Percentiles rank a stretch among this genome's conserved stretches.
Conservation (phyloP, 2,113 vertebrate species). For the Rhombomys opimus region DNA sequence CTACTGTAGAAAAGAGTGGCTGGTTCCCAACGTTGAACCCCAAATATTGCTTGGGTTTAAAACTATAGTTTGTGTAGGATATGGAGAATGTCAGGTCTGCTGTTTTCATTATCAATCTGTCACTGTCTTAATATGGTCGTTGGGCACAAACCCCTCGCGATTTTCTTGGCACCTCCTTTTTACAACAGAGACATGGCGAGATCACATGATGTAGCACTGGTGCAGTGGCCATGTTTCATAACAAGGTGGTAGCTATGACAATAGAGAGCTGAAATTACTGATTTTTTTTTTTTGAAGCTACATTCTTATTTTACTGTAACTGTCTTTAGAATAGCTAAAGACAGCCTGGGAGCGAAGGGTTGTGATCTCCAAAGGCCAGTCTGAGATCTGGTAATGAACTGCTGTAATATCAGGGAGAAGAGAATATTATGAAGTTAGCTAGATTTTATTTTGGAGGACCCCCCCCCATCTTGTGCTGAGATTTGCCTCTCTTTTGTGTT, state of each 20-base stretch:
- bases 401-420: neutral
- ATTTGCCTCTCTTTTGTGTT: neutral
- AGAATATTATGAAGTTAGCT: constrained; percentile 1
- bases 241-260: neutral
- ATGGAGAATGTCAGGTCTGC: neutral
- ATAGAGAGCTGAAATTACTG: neutral
- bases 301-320: neutral
- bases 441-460: constrained; percentile 16
- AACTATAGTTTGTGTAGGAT: neutral
- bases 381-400: neutral
- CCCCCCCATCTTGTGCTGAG: neutral
- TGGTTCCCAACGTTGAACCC: neutral
- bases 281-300: neutral
- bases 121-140: neutral
- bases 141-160: neutral
- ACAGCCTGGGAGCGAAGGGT: neutral
- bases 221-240: neutral
- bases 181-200: neutral
- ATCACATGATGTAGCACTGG: neutral
- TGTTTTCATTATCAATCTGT: neutral
- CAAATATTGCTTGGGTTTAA: neutral
- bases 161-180: neutral
- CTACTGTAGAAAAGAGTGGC: neutral
- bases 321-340: neutral
- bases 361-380: neutral